A percentile compares a stretch with the other conserved stretches of the same genome.
phyloP scores from a whole-genome alignment of 2,797 vertebrate genomes.

The Danio choprae region DNA sequence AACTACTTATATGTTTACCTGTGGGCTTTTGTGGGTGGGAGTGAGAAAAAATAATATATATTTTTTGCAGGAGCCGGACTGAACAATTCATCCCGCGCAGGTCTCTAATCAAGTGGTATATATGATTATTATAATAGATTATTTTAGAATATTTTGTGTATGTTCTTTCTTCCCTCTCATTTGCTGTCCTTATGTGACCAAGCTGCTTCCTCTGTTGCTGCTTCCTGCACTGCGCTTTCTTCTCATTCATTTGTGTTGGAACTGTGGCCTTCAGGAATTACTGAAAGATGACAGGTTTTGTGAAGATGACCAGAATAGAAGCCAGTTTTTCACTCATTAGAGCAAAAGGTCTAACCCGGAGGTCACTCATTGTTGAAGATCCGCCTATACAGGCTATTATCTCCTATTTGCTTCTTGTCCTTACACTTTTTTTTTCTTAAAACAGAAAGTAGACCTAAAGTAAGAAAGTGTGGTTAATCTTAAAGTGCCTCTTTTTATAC shows the following conservation, averaged over 20 bases:
- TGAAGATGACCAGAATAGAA: neutral
- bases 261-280: slow-evolving; percentile 3
- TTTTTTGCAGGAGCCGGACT: no score
- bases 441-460: neutral
- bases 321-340: slow-evolving; percentile 13
- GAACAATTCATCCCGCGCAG: no score
- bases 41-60: no score
- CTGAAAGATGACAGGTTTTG: neutral
- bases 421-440: neutral
- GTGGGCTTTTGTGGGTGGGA: no score
- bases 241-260: slow-evolving; percentile 41
- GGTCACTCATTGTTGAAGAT: neutral
- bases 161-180: neutral
- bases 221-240: neutral
- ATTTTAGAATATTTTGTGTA: slow-evolving; percentile 24
- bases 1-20: no score
- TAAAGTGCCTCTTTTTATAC: neutral
- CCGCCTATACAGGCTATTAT: neutral
- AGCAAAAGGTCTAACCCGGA: neutral
- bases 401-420: neutral
- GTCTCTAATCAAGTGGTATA: no score
- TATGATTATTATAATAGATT: no score
- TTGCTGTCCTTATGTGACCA: slow-evolving; percentile 26
- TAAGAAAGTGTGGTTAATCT: neutral
- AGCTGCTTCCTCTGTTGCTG: slow-evolving; percentile 23